Evolutionary conservation across 2,797 vertebrate species (phyloP).

Genomic region (Thalassophryne amazonica): DNA sequence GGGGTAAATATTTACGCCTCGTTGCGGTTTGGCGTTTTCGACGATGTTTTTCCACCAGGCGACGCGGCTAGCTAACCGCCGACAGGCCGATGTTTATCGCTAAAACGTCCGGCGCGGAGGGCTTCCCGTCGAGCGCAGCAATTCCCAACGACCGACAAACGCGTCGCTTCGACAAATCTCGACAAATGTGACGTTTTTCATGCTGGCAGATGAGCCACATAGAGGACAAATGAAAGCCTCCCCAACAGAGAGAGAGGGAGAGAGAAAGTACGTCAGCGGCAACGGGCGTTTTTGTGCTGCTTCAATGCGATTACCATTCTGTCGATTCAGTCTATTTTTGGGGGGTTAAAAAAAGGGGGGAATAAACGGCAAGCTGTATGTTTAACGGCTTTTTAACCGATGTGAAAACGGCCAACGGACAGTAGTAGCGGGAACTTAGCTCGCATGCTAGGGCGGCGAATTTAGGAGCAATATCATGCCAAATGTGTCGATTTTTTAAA

Average conservation of each 20-base stretch:
- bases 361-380: constrained; percentile 46
- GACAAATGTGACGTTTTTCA: constrained; percentile 61
- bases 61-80: constrained; percentile 66
- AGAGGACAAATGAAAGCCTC: constrained; percentile 61
- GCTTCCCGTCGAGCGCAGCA: not conserved
- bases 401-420: not conserved
- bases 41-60: constrained; percentile 51
- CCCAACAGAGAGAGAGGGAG: constrained; percentile 48
- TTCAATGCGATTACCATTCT: constrained; percentile 57
- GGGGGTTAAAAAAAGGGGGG: too few relatives aligned
- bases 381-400: constrained; percentile 18
- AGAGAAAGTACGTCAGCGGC: constrained; percentile 57
- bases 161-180: constrained; percentile 41
- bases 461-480: not conserved
- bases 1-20: constrained; percentile 76
- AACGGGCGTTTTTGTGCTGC: constrained; percentile 55
- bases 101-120: constrained; percentile 2
- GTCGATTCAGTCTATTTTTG: constrained; percentile 73
- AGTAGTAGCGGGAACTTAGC: not conserved
- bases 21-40: constrained; percentile 60
- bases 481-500: not conserved
- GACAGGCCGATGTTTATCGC: constrained; percentile 57
- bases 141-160: constrained; percentile 4
- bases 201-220: constrained; percentile 52
- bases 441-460: constrained; percentile 35